Evolutionary conservation across 2,113 vertebrate species (phyloP), one percentile per base, ranked within the genome.

Genomic region (Trichomycterus rosablanca): DNA sequence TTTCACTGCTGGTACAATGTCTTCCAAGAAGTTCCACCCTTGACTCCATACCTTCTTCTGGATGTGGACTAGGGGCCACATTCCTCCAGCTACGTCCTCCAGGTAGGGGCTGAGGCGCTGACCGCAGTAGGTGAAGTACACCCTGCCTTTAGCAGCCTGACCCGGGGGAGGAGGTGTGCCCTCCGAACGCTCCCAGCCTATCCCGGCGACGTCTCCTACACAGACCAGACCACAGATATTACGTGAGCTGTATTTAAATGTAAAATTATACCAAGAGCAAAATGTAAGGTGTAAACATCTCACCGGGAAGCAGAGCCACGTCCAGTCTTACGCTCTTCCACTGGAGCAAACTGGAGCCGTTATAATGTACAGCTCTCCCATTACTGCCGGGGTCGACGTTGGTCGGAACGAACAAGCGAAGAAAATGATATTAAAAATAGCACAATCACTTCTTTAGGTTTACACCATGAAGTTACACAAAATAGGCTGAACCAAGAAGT

Each of bases 1-100:
- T n/a, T n/a, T n/a, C n/a, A n/a, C n/a, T n/a, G n/a, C n/a, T n/a
- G n/a, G n/a, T n/a, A n/a, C n/a, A n/a, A n/a, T n/a, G n/a, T n/a
- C n/a, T n/a, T n/a, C n/a, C n/a, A n/a, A n/a, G n/a, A n/a, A n/a
- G n/a, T n/a, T n/a, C n/a, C n/a, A n/a, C n/a, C n/a, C n/a, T n/a
- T n/a, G n/a, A n/a, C n/a, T 30, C 26, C 7, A 7, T 3, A 76
- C 96, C 90, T 98, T 97, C 78, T 99, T 99, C 75, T 99, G 96
- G 75, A 99, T 97, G 80, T 99, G 96, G 22, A 99, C 93, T 45
- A 99, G 85, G 1, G 96, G 96, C 96, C 96, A 98, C 96, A 99
- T 99, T 50, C 94, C 95, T 53, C 95, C 95, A 10, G 94, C 92
- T 46, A 99, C 96, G 22, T 98, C 94, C 59, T 99, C 96, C 0